Evolutionary conservation across 2,797 vertebrate species (phyloP).

Genomic region (Sylvilagus floridanus): DNA sequence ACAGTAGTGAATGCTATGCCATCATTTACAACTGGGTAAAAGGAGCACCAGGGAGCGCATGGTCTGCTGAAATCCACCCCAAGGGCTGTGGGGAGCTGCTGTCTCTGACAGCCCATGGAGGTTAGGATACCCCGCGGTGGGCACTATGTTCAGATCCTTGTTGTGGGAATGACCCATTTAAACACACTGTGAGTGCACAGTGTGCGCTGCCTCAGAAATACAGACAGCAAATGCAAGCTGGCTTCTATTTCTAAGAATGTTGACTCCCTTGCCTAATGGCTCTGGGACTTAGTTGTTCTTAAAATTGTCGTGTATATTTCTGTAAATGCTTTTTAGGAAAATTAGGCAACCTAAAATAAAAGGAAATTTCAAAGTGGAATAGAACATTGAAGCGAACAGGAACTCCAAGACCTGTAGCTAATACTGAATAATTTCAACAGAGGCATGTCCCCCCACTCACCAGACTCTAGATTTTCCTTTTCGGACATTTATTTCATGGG

Average conservation of each 20-base stretch:
- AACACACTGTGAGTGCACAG: constrained; percentile 35
- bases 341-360: constrained; percentile 15
- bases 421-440: not conserved
- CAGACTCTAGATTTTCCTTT: not conserved
- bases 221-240: not conserved
- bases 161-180: constrained; percentile 49
- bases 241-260: not conserved
- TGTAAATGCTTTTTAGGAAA: constrained; percentile 25
- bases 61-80: not conserved
- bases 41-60: not conserved
- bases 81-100: not conserved
- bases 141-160: constrained; percentile 59
- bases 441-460: not conserved
- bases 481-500: not conserved
- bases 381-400: not conserved
- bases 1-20: not conserved
- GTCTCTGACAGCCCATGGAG: not conserved
- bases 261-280: not conserved
- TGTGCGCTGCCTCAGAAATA: constrained; percentile 58
- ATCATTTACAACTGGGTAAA: not conserved
- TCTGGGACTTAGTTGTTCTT: constrained; percentile 23
- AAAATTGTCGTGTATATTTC: constrained; percentile 23
- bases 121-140: not conserved
- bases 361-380: not conserved
- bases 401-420: not conserved